Percentiles rank a stretch among this genome's conserved stretches.
These are phyloP conservation scores for Odontocolon sp. DNA, from an alignment of 2,888 invertebrate genomes.

Conservation along the genomic window DNA sequence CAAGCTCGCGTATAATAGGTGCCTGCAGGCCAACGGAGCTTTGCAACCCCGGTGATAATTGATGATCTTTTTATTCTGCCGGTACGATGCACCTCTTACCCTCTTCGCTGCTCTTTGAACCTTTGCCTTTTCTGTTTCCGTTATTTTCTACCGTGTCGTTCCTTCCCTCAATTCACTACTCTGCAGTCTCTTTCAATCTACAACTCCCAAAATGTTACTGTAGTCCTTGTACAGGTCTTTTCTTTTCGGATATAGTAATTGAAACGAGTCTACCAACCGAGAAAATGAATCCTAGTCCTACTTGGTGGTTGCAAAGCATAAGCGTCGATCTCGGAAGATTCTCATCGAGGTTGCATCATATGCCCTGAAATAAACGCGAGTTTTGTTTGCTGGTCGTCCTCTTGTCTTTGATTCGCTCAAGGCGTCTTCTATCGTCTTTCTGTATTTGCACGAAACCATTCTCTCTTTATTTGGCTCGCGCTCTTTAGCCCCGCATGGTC, in stretches of 20 bases:
- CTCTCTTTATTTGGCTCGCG: slow-evolving; percentile 36
- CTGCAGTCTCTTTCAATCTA: background rate
- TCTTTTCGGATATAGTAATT: too few relatives aligned
- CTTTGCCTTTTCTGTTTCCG: slow-evolving; percentile 22
- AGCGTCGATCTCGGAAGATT: background rate
- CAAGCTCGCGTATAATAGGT: slow-evolving; percentile 58
- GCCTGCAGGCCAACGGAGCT: slow-evolving; percentile 41
- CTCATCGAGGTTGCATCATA: slow-evolving; percentile 2
- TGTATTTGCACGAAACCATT: slow-evolving; percentile 70
- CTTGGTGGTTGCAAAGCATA: background rate
- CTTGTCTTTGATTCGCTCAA: slow-evolving; percentile 62
- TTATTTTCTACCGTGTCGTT: too few relatives aligned
- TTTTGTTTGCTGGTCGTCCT: slow-evolving; percentile 13
- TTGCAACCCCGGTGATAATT: slow-evolving; percentile 68
- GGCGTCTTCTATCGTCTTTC: slow-evolving; percentile 67
- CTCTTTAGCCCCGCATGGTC: slow-evolving; percentile 33
- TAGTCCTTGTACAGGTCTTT: too few relatives aligned
- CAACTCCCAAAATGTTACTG: background rate
- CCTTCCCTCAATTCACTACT: slow-evolving; percentile 28
- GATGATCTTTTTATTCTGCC: slow-evolving; percentile 76
- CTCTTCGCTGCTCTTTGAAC: slow-evolving; percentile 38
- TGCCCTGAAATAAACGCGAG: slow-evolving; percentile 25
- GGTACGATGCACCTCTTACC: slow-evolving; percentile 70
- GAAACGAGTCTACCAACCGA: background rate
- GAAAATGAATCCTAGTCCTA: background rate